Base-by-base conservation (phyloP, 2,113 vertebrate species). In the Oxygymnocypris stewartii region DNA sequence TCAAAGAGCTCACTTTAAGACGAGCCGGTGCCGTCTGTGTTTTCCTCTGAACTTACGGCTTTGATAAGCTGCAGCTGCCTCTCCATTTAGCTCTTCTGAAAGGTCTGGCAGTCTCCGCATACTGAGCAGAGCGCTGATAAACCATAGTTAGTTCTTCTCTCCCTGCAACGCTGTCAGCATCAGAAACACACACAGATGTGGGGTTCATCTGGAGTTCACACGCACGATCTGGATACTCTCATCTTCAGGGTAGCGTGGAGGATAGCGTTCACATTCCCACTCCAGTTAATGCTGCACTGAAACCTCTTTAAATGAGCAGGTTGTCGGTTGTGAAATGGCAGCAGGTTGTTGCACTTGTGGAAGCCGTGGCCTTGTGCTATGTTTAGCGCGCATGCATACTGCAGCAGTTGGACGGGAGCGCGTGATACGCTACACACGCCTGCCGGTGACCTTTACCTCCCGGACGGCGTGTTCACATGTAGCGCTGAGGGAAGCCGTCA, bases 301-400 rank as follows among this genome's bases (percentile, higher is more conserved):
- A 59, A 59, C 23, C 6, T 59, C 57, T 59, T 59, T 6, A 54
- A 54, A 54, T 54, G 16, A 54, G 51, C 51, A 7, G 51, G 16
- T 54, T 59, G 57, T 59, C 1, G 20, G 20, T 59, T 23, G 57
- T 59, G 57, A 59, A 23, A 6, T 12, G 69, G 78, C 78, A 80
- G 78, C 23, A 61, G 20, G 78, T 79, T 79, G 20, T 8, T 77
- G 25, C 75, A 31, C 47, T 54, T 78, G 75, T 28, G 11, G 8
- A 82, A 83, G 84, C 57, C n/a, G 35, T 75, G 44, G 61, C 40
- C 80, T 86, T 20, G 47, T 59, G 80, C 73, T 88, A 89, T 79
- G 78, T 89, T 89, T 90, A 89, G 88, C 67, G 40, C 35, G n/a
- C 86, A 80, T 81, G 51, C 84, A 80, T 71, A 59, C 37, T 59